Evolutionary conservation across 2,113 vertebrate genomes (phyloP), one percentile per base, ranked within the genome.

Genomic region (Panurus biarmicus): DNA sequence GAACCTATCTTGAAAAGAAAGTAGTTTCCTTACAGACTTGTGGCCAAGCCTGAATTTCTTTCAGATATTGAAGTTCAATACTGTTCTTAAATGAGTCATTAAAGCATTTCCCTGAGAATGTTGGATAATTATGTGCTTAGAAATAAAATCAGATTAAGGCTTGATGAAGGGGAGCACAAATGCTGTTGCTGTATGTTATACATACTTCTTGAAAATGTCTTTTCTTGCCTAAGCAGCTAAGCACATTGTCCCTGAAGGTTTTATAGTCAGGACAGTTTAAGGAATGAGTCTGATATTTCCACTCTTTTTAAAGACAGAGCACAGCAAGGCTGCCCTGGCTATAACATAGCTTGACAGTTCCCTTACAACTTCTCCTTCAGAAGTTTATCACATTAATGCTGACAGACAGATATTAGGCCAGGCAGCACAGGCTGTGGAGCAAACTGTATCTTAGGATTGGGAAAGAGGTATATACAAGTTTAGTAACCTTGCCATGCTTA

Each of bases 321-420:
- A 65, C 47, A 77, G 40, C 22, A n/a, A 71, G 89, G 85, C 35
- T 62, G 58, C 85, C 38, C 78, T 83, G 75, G 61, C 82, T 80
- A 11, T 88, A 93, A 95, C 66, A 38, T 23, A 74, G 45, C 65
- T 85, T 94, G 93, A 88, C 91, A 95, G 69, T 60, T 95, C 44
- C 44, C 64, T 94, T 94, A 75, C 74, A 92, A 96, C 44, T 90
- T 88, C 76, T 70, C 81, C 83, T 79, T 83, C 36, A 48, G 78
- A 94, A 89, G 56, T 85, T 96, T 84, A 44, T 93, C 62, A 62
- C 14, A 11, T 75, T 95, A 95, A 85, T 95, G 66, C 90, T 96
- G 79, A 94, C 67, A 77, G 95, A 74, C 72, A 93, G 85, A 47
- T 96, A 93, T 75, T 85, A 90, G 86, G 64, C 86, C 87, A 96